phyloP scores from a whole-genome alignment of 2,888 invertebrate species.

The Teinopalpus imperialis region DNA sequence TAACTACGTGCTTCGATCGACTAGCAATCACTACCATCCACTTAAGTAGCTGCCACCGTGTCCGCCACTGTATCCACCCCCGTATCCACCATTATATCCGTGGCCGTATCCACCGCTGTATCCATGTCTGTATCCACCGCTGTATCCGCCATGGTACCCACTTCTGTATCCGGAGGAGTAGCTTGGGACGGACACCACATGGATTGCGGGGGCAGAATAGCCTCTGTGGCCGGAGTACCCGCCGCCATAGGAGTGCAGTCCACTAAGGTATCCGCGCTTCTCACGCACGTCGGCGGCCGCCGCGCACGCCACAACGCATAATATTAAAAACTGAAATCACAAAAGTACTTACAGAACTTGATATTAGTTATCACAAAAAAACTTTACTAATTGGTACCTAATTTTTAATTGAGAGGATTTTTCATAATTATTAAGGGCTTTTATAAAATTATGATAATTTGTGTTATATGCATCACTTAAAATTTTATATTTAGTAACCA shows the following conservation, averaged over 20 bases:
- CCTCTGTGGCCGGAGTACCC: slow-evolving; percentile 18
- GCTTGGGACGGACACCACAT: slow-evolving; percentile 42
- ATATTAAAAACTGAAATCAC: slow-evolving; percentile 15
- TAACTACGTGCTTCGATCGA: too few species aligned
- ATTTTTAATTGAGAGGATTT: too few species aligned
- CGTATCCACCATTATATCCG: neutral
- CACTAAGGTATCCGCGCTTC: slow-evolving; percentile 26
- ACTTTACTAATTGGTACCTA: too few species aligned
- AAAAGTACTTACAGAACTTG: too few species aligned
- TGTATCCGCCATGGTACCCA: neutral
- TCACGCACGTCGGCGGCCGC: slow-evolving; percentile 21
- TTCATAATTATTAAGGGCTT: too few species aligned
- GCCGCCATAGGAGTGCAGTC: slow-evolving; percentile 15
- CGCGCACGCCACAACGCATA: slow-evolving; percentile 21
- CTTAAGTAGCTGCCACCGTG: slow-evolving; percentile 1
- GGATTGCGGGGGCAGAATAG: slow-evolving; percentile 36
- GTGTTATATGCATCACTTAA: too few species aligned
- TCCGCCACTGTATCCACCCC: neutral
- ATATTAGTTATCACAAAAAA: too few species aligned
- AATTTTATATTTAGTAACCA: too few species aligned
- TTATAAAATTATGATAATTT: too few species aligned
- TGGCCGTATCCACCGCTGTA: neutral
- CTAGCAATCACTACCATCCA: neutral
- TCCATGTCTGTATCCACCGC: slow-evolving; percentile 2
- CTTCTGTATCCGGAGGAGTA: slow-evolving; percentile 29